Evolutionary conservation across 2,113 vertebrate genomes (phyloP).

Genomic region (Forbesichthys papilliferus): DNA sequence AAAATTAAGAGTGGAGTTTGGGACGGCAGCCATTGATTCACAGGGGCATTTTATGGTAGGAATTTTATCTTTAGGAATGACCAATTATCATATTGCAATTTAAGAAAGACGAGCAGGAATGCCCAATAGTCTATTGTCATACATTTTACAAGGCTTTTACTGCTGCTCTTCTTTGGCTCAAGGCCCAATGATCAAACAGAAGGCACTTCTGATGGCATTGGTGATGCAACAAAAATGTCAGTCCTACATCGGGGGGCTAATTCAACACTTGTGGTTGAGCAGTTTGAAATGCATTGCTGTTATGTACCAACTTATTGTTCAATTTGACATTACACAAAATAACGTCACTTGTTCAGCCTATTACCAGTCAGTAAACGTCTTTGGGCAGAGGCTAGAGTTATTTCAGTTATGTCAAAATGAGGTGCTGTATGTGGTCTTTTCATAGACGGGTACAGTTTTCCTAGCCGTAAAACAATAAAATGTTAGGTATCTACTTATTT

Average conservation of each 20-base stretch:
- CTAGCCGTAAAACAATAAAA: slow-evolving; percentile 2
- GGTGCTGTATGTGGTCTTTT: not conserved
- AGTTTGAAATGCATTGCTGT: slow-evolving; percentile 32
- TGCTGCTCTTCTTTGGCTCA: slow-evolving; percentile 70
- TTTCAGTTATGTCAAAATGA: not conserved
- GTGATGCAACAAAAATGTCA: slow-evolving; percentile 70
- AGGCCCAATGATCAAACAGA: slow-evolving; percentile 76
- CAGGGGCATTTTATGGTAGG: slow-evolving; percentile 35
- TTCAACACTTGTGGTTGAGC: slow-evolving; percentile 27
- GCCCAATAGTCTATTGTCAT: slow-evolving; percentile 48
- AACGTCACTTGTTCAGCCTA: slow-evolving; percentile 20
- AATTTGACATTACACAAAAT: not conserved
- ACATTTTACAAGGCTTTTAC: slow-evolving; percentile 59
- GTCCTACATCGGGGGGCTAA: slow-evolving; percentile 58
- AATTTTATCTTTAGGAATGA: slow-evolving; percentile 51
- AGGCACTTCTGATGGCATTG: slow-evolving; percentile 79
- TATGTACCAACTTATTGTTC: slow-evolving; percentile 15
- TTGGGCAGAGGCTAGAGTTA: not conserved
- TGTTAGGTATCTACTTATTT: slow-evolving; percentile 20
- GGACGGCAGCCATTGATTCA: slow-evolving; percentile 29
- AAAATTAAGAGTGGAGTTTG: slow-evolving; percentile 32
- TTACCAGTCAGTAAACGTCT: not conserved
- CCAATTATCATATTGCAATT: slow-evolving; percentile 51
- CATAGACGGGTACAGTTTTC: slow-evolving; percentile 9
- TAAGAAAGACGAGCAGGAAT: slow-evolving; percentile 55